These are phyloP conservation scores for Myrmecobius fasciatus DNA, from an alignment of 2,113 vertebrate species.

Conservation along the genomic window DNA sequence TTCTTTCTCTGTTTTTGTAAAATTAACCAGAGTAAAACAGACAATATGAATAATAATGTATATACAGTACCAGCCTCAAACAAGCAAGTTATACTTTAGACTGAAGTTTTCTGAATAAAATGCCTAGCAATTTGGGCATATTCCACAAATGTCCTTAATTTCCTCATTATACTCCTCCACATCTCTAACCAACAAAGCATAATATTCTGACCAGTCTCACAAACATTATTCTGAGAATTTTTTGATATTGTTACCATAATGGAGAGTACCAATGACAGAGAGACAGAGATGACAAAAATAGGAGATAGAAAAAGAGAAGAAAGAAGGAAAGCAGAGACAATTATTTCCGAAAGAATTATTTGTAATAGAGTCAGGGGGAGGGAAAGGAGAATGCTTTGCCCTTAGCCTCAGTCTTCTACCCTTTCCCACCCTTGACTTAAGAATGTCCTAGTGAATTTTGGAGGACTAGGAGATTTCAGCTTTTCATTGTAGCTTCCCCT, in stretches of 20 bases:
- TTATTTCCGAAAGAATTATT: background rate
- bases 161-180: background rate
- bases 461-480: background rate
- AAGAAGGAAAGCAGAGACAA: background rate
- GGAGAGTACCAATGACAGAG: background rate
- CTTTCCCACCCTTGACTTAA: background rate
- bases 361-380: background rate
- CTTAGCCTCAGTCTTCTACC: background rate
- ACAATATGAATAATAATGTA: background rate
- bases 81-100: background rate
- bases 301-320: background rate
- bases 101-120: background rate
- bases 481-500: background rate
- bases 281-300: background rate
- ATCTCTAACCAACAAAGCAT: no score
- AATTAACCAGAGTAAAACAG: background rate
- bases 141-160: background rate
- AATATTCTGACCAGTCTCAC: no score
- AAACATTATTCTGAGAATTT: background rate
- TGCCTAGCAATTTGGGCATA: background rate
- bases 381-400: background rate
- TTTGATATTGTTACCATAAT: background rate
- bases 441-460: background rate
- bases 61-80: background rate
- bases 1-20: background rate